These are phyloP conservation scores for Pseudotriccus pelzelni DNA, from an alignment of 2,797 vertebrate genomes.

Conservation along the genomic window DNA sequence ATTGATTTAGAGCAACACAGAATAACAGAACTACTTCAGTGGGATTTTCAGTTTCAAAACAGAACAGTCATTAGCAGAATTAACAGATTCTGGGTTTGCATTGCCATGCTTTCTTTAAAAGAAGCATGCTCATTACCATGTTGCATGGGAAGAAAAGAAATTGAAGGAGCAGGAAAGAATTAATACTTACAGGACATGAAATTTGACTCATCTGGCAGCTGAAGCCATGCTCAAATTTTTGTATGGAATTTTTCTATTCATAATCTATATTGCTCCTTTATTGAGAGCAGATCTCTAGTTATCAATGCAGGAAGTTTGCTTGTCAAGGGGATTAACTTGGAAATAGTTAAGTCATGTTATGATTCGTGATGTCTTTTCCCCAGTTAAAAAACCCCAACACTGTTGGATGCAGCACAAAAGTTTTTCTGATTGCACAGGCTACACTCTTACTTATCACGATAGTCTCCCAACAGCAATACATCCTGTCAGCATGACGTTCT, in stretches of 20 bases:
- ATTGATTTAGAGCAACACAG: background rate
- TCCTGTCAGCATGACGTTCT: background rate
- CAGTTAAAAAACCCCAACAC: background rate
- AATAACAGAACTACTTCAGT: background rate
- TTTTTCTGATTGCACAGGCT: background rate
- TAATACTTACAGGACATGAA: conserved; percentile 15
- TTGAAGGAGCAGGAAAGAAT: background rate
- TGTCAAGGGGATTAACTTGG: conserved; percentile 5
- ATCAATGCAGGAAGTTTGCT: conserved; percentile 8
- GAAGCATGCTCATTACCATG: background rate
- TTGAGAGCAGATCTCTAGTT: background rate
- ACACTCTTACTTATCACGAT: background rate
- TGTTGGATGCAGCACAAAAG: background rate
- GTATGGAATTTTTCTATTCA: background rate
- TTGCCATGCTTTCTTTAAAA: conserved; percentile 4
- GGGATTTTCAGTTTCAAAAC: background rate
- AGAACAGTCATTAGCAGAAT: background rate
- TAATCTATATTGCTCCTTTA: background rate
- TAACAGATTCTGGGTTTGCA: background rate
- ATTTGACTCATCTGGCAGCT: conserved; percentile 6
- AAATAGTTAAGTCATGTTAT: background rate
- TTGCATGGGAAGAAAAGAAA: background rate
- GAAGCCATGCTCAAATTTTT: background rate
- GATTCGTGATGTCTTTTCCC: background rate
- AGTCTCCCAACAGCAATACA: background rate